These are phyloP conservation scores for Onychomys arenicola DNA, from an alignment of 2,797 vertebrate genomes.

Conservation along the genomic window DNA sequence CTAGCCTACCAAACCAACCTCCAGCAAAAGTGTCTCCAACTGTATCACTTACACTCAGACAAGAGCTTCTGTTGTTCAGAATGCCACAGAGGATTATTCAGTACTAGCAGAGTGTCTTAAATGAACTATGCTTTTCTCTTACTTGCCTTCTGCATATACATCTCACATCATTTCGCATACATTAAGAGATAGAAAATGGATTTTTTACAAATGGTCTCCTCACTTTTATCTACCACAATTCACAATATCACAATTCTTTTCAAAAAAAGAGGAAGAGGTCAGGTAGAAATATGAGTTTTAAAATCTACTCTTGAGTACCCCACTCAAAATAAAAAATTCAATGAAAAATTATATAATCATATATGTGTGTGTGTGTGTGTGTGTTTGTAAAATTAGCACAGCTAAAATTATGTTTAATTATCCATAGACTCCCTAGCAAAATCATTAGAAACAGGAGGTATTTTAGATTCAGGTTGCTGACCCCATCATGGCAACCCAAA, in stretches of 20 bases:
- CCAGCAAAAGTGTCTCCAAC: neutral
- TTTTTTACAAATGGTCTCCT: neutral
- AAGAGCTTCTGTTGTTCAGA: constrained; percentile 36
- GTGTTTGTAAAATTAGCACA: constrained; percentile 4
- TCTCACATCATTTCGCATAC: neutral
- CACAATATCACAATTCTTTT: neutral
- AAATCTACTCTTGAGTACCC: neutral
- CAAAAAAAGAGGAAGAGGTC: neutral
- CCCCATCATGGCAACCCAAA: neutral
- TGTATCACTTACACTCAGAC: constrained; percentile 56
- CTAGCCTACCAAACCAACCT: constrained; percentile 54
- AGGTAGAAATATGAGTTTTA: neutral
- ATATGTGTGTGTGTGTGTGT: neutral
- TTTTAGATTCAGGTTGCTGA: neutral
- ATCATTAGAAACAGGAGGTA: neutral
- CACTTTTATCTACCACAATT: neutral
- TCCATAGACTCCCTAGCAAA: neutral
- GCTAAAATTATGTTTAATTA: constrained; percentile 31
- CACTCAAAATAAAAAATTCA: constrained; percentile 27
- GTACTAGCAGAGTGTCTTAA: neutral
- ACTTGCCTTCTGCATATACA: neutral
- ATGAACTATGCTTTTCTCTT: neutral
- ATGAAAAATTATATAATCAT: constrained; percentile 21
- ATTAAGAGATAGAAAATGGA: neutral
- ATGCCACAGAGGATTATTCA: neutral